These are phyloP conservation scores for Pandemis cinnamomeana DNA, from an alignment of 2,888 invertebrate genomes.

Conservation along the genomic window DNA sequence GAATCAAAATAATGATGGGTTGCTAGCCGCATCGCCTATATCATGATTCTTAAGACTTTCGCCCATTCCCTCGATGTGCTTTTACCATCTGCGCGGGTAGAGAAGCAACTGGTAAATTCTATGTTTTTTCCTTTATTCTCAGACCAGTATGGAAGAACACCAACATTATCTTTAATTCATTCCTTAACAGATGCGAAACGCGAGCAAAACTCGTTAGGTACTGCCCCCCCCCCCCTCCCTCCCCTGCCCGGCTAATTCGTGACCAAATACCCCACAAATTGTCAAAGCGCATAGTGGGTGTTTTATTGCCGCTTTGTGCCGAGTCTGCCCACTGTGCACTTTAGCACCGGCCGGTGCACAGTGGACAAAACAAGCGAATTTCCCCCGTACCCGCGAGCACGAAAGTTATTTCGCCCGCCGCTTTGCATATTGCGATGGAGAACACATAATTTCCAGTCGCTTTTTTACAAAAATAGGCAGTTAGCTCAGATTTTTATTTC, in stretches of 20 bases:
- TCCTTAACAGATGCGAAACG: background rate
- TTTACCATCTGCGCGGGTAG: no score
- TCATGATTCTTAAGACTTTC: no score
- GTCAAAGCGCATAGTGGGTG: slow-evolving; percentile 12
- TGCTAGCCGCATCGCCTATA: no score
- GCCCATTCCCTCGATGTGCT: no score
- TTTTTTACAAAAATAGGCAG: background rate
- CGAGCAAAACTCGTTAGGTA: background rate
- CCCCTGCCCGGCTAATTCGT: slow-evolving; percentile 13
- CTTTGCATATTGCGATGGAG: slow-evolving; percentile 8
- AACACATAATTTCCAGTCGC: background rate
- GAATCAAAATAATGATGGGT: no score
- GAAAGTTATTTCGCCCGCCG: background rate
- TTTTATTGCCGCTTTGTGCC: slow-evolving; percentile 15
- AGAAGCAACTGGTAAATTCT: no score
- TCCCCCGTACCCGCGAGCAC: background rate
- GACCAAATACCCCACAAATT: slow-evolving; percentile 10
- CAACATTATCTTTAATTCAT: background rate
- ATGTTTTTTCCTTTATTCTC: no score
- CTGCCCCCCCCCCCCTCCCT: background rate
- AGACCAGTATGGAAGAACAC: no score
- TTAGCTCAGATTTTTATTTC: background rate
- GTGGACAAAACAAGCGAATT: slow-evolving; percentile 6
- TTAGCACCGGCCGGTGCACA: slow-evolving; percentile 7
- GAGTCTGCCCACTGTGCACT: slow-evolving; percentile 21